Conservation (phyloP, 2,797 vertebrate genomes). For the Synanceia verrucosa region DNA sequence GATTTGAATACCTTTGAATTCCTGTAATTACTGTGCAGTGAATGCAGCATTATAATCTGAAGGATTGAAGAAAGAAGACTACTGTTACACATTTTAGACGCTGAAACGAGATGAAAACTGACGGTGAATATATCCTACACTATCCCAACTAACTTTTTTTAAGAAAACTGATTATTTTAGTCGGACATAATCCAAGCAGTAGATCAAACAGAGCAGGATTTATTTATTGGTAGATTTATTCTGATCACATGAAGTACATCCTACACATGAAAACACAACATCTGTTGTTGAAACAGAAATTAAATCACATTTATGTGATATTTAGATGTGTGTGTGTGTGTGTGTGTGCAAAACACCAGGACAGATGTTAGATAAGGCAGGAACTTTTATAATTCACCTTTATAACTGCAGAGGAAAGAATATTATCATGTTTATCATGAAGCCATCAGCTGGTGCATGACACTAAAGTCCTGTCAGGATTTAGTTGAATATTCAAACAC, state of each 20-base stretch:
- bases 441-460: too few relatives aligned
- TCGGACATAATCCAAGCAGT: neutral
- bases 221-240: neutral
- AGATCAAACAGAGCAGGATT: neutral
- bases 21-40: neutral
- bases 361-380: too few relatives aligned
- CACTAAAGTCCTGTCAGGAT: too few relatives aligned
- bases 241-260: neutral
- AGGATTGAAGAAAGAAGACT: neutral
- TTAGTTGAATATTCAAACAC: too few relatives aligned
- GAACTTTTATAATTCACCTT: too few relatives aligned
- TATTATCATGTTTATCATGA: too few relatives aligned
- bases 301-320: neutral
- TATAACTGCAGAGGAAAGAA: too few relatives aligned
- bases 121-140: too few relatives aligned
- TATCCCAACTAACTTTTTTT: neutral
- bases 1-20: conserved; percentile 4
- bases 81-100: neutral
- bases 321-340: neutral
- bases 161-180: neutral
- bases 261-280: neutral
- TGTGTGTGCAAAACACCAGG: too few relatives aligned
- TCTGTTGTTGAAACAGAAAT: neutral
- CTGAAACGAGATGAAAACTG: neutral
- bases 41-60: neutral